A percentile compares a stretch with the other conserved stretches of the same genome.
Evolutionary conservation across 2,888 invertebrate genomes (phyloP).

Genomic region (Maniola hyperantus): DNA sequence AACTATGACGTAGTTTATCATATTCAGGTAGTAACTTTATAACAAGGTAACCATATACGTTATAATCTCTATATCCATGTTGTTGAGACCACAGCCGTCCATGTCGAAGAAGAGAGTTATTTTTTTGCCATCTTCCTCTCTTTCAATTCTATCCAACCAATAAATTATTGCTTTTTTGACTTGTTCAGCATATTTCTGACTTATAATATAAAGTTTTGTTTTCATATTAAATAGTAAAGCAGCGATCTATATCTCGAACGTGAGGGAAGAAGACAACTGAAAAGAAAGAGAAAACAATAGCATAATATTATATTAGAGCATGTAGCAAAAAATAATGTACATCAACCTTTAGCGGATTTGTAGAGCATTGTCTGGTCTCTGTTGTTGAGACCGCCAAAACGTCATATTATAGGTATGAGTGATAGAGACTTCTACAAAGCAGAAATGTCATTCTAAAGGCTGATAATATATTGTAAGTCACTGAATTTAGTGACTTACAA

Average conservation of each 20-base stretch:
- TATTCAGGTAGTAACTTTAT: conserved; percentile 91
- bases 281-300: neutral
- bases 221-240: conserved; percentile 88
- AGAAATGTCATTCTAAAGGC: too few relatives aligned
- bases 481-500: too few relatives aligned
- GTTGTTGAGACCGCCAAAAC: too few relatives aligned
- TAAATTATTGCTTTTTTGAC: conserved; percentile 89
- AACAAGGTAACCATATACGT: conserved; percentile 91
- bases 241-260: conserved; percentile 82
- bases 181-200: conserved; percentile 85
- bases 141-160: conserved; percentile 89
- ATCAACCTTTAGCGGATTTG: too few relatives aligned
- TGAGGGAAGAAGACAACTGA: conserved; percentile 87
- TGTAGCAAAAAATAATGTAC: too few relatives aligned
- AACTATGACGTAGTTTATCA: conserved; percentile 91
- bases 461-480: too few relatives aligned
- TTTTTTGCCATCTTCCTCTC: conserved; percentile 86
- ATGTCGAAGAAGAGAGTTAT: conserved; percentile 93
- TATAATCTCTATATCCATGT: conserved; percentile 93
- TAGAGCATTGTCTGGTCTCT: too few relatives aligned
- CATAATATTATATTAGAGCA: too few relatives aligned
- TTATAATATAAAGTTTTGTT: conserved; percentile 88
- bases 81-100: conserved; percentile 89
- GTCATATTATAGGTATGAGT: too few relatives aligned
- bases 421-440: too few relatives aligned